Evolutionary conservation across 2,888 invertebrate genomes (phyloP).

Genomic region (Isotomurus palustris): DNA sequence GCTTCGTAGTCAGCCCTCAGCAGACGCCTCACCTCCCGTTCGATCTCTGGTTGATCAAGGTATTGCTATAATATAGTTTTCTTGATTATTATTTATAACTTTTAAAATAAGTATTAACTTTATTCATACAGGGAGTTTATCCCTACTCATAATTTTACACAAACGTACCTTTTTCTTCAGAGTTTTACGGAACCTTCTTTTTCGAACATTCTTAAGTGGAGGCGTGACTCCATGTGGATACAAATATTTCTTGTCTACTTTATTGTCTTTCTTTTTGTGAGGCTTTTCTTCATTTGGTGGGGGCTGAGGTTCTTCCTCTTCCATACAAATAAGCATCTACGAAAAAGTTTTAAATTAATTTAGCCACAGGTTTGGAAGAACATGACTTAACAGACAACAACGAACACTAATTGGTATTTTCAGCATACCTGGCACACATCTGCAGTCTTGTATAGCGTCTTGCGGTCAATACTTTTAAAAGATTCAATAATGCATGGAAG

Average conservation of each 20-base stretch:
- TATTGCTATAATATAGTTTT: slow-evolving; percentile 53
- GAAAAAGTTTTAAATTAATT: neutral
- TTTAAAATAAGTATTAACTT: neutral
- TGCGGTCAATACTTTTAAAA: slow-evolving; percentile 90
- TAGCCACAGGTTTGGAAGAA: neutral
- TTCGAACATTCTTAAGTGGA: slow-evolving; percentile 90
- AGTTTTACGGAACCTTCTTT: slow-evolving; percentile 87
- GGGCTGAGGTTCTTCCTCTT: slow-evolving; percentile 71
- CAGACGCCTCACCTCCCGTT: slow-evolving; percentile 92
- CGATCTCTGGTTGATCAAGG: slow-evolving; percentile 95
- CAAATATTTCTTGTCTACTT: slow-evolving; percentile 85
- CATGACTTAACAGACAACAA: too few species aligned
- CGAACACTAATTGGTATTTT: neutral
- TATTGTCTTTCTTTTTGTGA: slow-evolving; percentile 75
- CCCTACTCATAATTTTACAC: neutral
- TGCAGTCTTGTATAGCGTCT: slow-evolving; percentile 95
- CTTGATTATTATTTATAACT: neutral
- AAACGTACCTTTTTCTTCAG: slow-evolving; percentile 74
- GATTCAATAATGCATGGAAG: slow-evolving; percentile 89
- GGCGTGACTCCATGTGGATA: slow-evolving; percentile 96
- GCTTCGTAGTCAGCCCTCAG: slow-evolving; percentile 90
- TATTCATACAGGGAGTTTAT: neutral
- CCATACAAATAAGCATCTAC: slow-evolving; percentile 76
- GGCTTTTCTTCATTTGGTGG: slow-evolving; percentile 66
- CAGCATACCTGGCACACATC: slow-evolving; percentile 78